Percentiles rank a stretch among this genome's conserved stretches.
Evolutionary conservation across 2,888 invertebrate species (phyloP).

Genomic region (Oscheius sp.): DNA sequence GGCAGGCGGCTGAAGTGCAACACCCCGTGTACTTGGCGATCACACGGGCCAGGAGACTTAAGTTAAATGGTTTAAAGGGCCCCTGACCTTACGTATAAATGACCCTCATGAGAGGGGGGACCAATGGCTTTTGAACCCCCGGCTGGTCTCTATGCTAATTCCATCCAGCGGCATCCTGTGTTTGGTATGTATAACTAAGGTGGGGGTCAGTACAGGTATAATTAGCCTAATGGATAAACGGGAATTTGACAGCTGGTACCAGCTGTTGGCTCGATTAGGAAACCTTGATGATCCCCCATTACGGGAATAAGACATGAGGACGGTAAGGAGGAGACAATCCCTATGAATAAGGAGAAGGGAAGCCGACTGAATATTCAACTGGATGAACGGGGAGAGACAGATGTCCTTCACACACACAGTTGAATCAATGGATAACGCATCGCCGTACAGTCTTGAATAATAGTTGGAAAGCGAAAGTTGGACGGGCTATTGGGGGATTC

Average conservation of each 20-base stretch:
- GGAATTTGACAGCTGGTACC: constrained; percentile 17
- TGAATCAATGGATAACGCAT: constrained; percentile 8
- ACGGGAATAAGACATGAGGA: too few species aligned
- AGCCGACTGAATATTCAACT: background rate
- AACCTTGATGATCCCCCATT: background rate
- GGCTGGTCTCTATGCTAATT: constrained; percentile 6
- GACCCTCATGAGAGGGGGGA: background rate
- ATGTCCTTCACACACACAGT: background rate
- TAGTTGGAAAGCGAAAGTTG: background rate
- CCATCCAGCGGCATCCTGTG: constrained; percentile 10
- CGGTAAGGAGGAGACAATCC: background rate
- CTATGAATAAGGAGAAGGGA: background rate
- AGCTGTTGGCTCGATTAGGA: constrained; percentile 2
- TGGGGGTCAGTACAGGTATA: background rate
- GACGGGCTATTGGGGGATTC: background rate
- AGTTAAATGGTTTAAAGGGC: too few species aligned
- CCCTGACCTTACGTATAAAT: too few species aligned
- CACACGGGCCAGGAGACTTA: background rate
- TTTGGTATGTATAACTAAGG: background rate
- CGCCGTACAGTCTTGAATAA: background rate
- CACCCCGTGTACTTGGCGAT: background rate
- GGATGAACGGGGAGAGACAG: background rate
- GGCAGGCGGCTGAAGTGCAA: background rate
- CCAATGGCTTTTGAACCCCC: background rate
- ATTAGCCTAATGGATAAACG: background rate